Percentiles rank a stretch among this genome's conserved stretches.
Conservation (phyloP, 2,797 vertebrate species). For the Xenops minutus region DNA sequence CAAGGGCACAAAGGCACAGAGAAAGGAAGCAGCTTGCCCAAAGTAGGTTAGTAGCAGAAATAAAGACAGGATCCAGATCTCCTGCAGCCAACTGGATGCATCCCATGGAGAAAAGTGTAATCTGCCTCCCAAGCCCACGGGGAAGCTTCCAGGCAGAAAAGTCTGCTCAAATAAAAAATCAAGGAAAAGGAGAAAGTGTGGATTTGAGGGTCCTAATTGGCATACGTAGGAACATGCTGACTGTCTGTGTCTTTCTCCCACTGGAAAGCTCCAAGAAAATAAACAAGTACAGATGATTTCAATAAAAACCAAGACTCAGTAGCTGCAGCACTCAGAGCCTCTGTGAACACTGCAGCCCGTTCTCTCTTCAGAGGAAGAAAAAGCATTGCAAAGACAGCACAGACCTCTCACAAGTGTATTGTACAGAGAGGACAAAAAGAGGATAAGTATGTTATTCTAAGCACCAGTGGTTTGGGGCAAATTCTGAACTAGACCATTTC, state of each 20-base stretch:
- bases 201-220: background rate
- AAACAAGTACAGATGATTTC: conserved; percentile 12
- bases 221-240: fast-evolving
- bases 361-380: background rate
- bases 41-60: conserved; percentile 63
- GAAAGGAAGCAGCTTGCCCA: conserved; percentile 46
- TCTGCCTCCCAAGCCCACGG: conserved; percentile 6
- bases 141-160: conserved; percentile 43
- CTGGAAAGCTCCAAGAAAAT: background rate
- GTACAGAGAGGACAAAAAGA: background rate
- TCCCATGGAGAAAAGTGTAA: conserved; percentile 23
- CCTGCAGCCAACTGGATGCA: conserved; percentile 15
- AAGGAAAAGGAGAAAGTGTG: background rate
- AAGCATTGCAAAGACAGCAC: background rate
- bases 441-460: conserved; percentile 33
- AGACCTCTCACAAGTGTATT: background rate
- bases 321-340: background rate
- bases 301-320: background rate
- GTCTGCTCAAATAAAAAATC: background rate
- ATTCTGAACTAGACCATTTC: conserved; percentile 14
- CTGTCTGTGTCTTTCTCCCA: background rate
- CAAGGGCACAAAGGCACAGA: conserved; percentile 44
- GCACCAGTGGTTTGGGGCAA: conserved; percentile 11
- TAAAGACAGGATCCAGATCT: conserved; percentile 45
- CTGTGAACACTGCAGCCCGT: background rate